Conservation (phyloP, 1,140 invertebrate genomes). For the Oedothorax gibbosus region DNA sequence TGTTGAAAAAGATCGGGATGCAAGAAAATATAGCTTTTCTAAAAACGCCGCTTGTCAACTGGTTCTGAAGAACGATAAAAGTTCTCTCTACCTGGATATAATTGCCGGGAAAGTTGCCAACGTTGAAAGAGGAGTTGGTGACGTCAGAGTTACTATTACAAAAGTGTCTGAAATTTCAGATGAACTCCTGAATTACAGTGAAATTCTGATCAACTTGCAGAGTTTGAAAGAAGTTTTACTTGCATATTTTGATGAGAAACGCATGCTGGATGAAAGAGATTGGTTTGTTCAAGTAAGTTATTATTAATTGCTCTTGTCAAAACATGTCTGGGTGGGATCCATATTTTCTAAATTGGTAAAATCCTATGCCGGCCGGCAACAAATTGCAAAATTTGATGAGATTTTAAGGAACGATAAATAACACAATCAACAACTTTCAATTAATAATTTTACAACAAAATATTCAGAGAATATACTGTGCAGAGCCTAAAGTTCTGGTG, state of each 20-base stretch:
- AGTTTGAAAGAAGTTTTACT: not conserved
- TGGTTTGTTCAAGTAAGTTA: not conserved
- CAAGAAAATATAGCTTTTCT: slow-evolving; percentile 2
- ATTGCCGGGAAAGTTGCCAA: not conserved
- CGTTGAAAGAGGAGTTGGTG: slow-evolving; percentile 10
- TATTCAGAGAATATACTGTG: too few species aligned
- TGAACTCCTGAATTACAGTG: not conserved
- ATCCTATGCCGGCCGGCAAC: not conserved
- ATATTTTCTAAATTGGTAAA: not conserved
- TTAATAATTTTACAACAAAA: too few species aligned
- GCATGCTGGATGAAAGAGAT: not conserved
- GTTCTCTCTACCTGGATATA: not conserved
- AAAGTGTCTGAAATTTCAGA: not conserved
- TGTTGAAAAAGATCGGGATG: not conserved
- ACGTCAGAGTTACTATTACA: not conserved
- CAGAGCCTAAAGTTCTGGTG: too few species aligned
- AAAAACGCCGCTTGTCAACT: not conserved
- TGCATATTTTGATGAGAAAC: not conserved
- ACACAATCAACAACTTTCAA: too few species aligned
- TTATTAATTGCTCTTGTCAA: too few species aligned
- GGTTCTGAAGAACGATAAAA: not conserved
- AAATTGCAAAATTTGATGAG: too few species aligned
- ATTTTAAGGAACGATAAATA: not conserved
- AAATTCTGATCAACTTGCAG: not conserved
- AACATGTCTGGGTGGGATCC: not conserved